Evolutionary conservation across 2,888 invertebrate genomes (phyloP).

Genomic region (Apamea monoglypha): DNA sequence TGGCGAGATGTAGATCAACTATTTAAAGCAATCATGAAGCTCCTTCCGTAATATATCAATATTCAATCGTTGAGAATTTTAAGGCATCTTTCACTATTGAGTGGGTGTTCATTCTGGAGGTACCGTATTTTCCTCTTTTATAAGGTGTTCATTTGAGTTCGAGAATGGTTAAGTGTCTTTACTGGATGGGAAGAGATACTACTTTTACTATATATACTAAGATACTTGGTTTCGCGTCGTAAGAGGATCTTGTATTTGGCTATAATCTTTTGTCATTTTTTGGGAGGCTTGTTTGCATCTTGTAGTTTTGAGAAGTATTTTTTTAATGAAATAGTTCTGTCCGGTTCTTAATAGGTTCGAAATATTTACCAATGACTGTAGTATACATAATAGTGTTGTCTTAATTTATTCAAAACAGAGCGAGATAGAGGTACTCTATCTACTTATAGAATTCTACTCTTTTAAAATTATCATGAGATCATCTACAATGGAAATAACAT

Average conservation of each 20-base stretch:
- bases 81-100: neutral
- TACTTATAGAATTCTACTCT: neutral
- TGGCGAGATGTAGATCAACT: slow-evolving; percentile 26
- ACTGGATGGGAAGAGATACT: neutral
- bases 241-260: neutral
- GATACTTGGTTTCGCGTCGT: neutral
- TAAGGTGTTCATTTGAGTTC: neutral
- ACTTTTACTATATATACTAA: no score
- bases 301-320: neutral
- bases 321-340: neutral
- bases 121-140: neutral
- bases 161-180: neutral
- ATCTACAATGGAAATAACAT: slow-evolving; percentile 25
- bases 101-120: neutral
- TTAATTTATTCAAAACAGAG: slow-evolving; percentile 19
- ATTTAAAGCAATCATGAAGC: slow-evolving; percentile 28
- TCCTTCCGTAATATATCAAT: slow-evolving; percentile 17
- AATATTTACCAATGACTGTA: slow-evolving; percentile 1
- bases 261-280: neutral
- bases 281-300: neutral
- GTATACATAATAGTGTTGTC: neutral
- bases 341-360: neutral
- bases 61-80: slow-evolving; percentile 11
- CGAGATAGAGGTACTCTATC: neutral
- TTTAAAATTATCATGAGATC: slow-evolving; percentile 25